phyloP scores from a whole-genome alignment of 2,797 vertebrate genomes.

The Acanthurus leucopareius region DNA sequence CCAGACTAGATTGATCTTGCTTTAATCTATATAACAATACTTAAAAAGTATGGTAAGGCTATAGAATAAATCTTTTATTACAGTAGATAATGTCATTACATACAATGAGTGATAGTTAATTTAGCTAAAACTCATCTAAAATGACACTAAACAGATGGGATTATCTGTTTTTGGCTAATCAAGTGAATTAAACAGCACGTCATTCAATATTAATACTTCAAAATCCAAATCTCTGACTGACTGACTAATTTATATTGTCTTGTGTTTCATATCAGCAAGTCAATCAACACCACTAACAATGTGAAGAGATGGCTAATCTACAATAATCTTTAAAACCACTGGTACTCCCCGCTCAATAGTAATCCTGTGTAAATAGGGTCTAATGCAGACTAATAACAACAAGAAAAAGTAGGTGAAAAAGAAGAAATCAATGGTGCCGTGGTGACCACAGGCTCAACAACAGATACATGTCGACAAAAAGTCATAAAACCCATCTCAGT shows the following conservation, averaged over 20 bases:
- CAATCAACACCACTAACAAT: background rate
- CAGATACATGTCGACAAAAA: background rate
- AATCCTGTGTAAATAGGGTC: background rate
- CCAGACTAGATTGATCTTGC: background rate
- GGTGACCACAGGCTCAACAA: background rate
- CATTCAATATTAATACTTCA: too few species aligned
- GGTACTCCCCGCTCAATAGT: background rate
- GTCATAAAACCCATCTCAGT: too few species aligned
- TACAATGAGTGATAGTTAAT: background rate
- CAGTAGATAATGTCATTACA: background rate
- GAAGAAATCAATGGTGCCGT: background rate
- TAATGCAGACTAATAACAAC: conserved; percentile 7
- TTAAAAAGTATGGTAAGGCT: background rate
- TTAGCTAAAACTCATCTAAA: background rate
- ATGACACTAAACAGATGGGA: background rate
- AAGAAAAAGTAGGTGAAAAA: background rate
- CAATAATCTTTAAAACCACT: conserved; percentile 1
- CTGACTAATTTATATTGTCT: background rate
- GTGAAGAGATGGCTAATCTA: background rate
- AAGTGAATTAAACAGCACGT: background rate
- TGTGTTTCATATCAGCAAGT: background rate
- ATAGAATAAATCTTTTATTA: background rate
- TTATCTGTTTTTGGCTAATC: background rate
- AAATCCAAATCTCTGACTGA: background rate
- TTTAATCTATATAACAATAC: background rate